Percentiles rank a stretch among this genome's conserved stretches.
Conservation (phyloP, 2,888 invertebrate genomes). For the Pilophorus perplexus region DNA sequence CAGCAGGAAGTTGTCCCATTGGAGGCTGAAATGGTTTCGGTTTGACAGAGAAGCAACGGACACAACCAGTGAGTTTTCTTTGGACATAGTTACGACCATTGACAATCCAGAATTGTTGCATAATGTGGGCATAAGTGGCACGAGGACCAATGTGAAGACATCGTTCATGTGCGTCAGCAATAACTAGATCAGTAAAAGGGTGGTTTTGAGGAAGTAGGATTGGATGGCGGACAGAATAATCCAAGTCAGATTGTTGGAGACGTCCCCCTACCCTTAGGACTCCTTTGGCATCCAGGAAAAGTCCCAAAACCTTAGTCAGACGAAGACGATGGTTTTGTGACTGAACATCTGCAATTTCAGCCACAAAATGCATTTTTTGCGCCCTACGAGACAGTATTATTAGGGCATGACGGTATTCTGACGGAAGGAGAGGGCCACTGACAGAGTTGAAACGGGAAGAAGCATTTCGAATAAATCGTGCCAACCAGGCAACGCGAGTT, state of each 20-base stretch:
- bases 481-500: background rate
- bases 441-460: background rate
- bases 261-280: background rate
- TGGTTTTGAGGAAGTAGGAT: background rate
- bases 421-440: background rate
- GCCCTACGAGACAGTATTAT: background rate
- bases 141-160: background rate
- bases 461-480: background rate
- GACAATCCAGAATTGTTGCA: background rate
- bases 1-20: constrained; percentile 22
- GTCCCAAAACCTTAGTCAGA: background rate
- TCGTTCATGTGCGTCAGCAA: background rate
- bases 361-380: background rate
- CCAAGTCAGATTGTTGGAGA: background rate
- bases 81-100: constrained; percentile 4
- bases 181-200: background rate
- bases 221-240: too few species aligned
- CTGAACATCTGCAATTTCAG: background rate
- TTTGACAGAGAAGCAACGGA: background rate
- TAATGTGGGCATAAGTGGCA: too few species aligned
- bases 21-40: constrained; percentile 20
- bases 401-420: background rate
- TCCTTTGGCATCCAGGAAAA: background rate
- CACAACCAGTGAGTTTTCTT: background rate
- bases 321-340: background rate